Conservation (phyloP, 1,140 invertebrate genomes). For the Monochamus saltuarius region DNA sequence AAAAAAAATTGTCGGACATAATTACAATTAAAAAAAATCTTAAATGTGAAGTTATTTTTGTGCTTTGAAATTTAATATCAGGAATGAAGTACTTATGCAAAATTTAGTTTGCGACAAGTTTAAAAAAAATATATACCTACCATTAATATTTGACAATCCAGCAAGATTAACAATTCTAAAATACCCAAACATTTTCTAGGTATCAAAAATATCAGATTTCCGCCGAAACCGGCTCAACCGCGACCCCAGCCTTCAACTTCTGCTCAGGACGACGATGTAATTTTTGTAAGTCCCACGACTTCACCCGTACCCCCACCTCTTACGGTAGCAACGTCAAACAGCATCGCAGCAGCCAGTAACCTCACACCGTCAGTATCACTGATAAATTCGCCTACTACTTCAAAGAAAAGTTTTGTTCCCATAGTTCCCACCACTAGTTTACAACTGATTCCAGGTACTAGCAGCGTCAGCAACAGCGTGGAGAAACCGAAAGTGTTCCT, state of each 20-base stretch:
- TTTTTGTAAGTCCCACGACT: constrained; percentile 33
- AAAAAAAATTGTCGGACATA: too few species aligned
- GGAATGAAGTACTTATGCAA: too few species aligned
- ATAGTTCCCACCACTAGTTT: neutral
- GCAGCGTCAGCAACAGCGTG: neutral
- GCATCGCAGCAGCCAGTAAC: neutral
- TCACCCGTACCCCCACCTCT: constrained; percentile 4
- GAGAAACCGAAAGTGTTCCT: constrained; percentile 15
- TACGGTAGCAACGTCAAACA: neutral
- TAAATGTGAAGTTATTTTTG: too few species aligned
- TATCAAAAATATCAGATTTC: constrained; percentile 41
- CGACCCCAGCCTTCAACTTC: constrained; percentile 2
- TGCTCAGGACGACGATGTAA: constrained; percentile 43
- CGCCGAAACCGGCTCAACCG: constrained; percentile 18
- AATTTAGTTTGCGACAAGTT: too few species aligned
- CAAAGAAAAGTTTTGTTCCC: neutral
- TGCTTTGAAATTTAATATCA: too few species aligned
- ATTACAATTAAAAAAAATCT: too few species aligned
- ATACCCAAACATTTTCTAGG: constrained; percentile 19
- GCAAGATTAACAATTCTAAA: neutral
- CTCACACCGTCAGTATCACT: constrained; percentile 14
- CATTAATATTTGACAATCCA: neutral
- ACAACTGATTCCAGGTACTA: neutral
- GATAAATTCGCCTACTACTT: constrained; percentile 2
- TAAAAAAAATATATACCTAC: too few species aligned